Evolutionary conservation across 2,888 invertebrate species (phyloP).

Genomic region (Pediacus dermestoides): DNA sequence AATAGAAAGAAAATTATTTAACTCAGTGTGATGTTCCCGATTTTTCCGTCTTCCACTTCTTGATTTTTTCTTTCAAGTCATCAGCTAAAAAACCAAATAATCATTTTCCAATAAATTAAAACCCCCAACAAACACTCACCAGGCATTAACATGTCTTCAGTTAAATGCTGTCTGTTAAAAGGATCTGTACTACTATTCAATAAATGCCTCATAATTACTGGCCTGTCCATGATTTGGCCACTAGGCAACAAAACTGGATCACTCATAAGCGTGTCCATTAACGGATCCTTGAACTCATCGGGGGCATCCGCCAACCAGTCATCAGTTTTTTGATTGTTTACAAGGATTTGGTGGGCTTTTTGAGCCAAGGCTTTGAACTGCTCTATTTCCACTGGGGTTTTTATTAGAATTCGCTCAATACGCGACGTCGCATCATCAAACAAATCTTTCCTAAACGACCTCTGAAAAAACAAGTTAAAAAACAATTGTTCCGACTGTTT

Average conservation of each 20-base stretch:
- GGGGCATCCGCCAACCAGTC: slow-evolving; percentile 94
- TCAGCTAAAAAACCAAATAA: slow-evolving; percentile 55
- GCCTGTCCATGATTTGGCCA: slow-evolving; percentile 86
- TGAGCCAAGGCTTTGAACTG: slow-evolving; percentile 75
- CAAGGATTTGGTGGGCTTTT: slow-evolving; percentile 74
- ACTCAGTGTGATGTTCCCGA: slow-evolving; percentile 50
- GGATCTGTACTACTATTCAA: slow-evolving; percentile 97
- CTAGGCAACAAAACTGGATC: slow-evolving; percentile 92
- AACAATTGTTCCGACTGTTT: neutral
- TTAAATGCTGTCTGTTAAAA: slow-evolving; percentile 92
- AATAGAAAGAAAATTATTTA: slow-evolving; percentile 16
- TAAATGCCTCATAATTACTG: slow-evolving; percentile 89
- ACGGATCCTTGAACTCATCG: slow-evolving; percentile 92
- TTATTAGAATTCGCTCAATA: slow-evolving; percentile 78
- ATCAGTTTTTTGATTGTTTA: slow-evolving; percentile 80
- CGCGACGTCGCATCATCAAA: slow-evolving; percentile 87
- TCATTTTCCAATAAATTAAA: slow-evolving; percentile 7
- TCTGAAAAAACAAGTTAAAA: slow-evolving; percentile 53
- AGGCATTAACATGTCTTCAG: slow-evolving; percentile 88
- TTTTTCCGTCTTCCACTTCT: slow-evolving; percentile 82
- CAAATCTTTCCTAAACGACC: slow-evolving; percentile 89
- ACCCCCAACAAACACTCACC: slow-evolving; percentile 53
- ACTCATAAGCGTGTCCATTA: slow-evolving; percentile 96
- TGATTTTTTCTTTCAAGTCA: slow-evolving; percentile 82
- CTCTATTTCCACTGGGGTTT: slow-evolving; percentile 79